phyloP scores from a whole-genome alignment of 2,113 vertebrate genomes.

The Psephotus haematonotus region DNA sequence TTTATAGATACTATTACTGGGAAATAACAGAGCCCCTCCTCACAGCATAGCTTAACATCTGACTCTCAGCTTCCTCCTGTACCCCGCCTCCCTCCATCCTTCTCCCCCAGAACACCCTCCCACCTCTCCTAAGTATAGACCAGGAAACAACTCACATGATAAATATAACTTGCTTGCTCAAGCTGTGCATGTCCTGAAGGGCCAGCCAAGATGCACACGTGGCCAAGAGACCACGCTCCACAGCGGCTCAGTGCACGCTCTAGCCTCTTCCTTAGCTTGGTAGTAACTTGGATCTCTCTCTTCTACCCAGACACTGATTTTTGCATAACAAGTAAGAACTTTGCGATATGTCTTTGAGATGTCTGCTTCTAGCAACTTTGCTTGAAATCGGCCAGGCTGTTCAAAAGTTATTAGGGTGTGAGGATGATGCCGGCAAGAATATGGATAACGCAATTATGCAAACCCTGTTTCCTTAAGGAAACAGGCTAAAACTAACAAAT shows the following conservation, averaged over 20 bases:
- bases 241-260: accelerated
- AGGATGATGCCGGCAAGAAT: neutral
- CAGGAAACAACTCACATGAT: neutral
- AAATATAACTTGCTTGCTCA: neutral
- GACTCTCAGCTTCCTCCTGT: neutral
- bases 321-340: neutral
- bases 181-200: neutral
- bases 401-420: neutral
- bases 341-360: neutral
- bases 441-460: neutral
- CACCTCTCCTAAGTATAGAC: neutral
- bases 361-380: neutral
- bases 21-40: neutral
- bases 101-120: neutral
- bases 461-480: conserved; percentile 15
- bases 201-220: neutral
- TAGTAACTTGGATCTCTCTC: neutral
- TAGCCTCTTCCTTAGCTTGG: neutral
- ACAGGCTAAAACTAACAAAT: neutral
- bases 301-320: neutral
- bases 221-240: neutral
- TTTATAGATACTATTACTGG: neutral
- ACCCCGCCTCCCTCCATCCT: neutral
- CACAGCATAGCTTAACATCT: neutral
- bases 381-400: neutral